A percentile compares a stretch with the other conserved stretches of the same genome.
phyloP scores from a whole-genome alignment of 2,888 invertebrate species.

The Anorthoa munda region DNA sequence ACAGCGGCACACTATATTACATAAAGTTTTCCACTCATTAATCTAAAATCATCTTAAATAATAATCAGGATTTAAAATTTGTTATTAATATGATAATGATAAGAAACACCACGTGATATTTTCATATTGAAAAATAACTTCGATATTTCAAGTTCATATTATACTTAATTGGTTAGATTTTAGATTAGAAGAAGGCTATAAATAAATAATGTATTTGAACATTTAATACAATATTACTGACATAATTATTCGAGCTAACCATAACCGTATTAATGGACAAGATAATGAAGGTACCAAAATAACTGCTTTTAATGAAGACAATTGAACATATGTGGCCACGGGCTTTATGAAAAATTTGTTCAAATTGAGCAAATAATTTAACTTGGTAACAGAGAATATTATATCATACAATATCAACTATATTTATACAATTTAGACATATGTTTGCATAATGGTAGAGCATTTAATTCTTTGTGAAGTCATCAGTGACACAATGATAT shows the following conservation, averaged over 20 bases:
- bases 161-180: constrained; percentile 32
- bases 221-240: neutral
- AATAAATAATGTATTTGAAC: constrained; percentile 2
- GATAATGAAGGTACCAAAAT: constrained; percentile 6
- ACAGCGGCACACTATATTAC: constrained; percentile 64
- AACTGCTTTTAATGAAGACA: constrained; percentile 21
- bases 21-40: constrained; percentile 73
- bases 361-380: constrained; percentile 5
- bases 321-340: constrained; percentile 9
- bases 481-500: constrained; percentile 14
- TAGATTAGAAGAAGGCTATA: constrained; percentile 31
- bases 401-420: neutral
- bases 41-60: constrained; percentile 53
- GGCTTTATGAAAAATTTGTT: neutral
- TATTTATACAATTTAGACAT: constrained; percentile 17
- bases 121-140: constrained; percentile 37
- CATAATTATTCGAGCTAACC: constrained; percentile 8
- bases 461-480: constrained; percentile 22
- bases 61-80: constrained; percentile 38
- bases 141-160: constrained; percentile 29
- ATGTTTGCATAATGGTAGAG: constrained; percentile 16
- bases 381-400: neutral
- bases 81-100: constrained; percentile 46
- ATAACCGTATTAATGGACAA: neutral
- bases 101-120: constrained; percentile 45